Evolutionary conservation across 2,797 vertebrate species (phyloP), one percentile per base, ranked within the genome.

Genomic region (Melanogrammus aeglefinus): DNA sequence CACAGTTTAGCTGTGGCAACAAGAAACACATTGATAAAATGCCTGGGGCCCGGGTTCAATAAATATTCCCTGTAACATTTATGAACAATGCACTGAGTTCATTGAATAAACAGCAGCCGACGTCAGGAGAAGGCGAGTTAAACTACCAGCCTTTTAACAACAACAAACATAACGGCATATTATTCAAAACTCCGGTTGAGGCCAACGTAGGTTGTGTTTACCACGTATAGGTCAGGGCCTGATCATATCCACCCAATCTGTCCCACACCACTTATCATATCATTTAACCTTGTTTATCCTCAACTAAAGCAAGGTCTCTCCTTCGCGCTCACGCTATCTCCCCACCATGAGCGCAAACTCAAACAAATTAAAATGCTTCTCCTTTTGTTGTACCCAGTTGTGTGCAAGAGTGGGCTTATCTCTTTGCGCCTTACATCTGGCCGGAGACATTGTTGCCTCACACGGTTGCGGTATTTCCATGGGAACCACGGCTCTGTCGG

Each of bases 381-480:
- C 71, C 66, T 83, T 84, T 86, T 86, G 85, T 86, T 84, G 73
- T 83, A 86, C 81, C 74, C 66, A 82, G 73, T 79, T 82, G 78
- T 80, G 79, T 77, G 77, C 83, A 77, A 76, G 79, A 82, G 79
- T 86, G 80, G 78, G 81, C 90, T 92, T 92, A 94, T 92, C 91
- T 87, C 35, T 29, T 74, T 76, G 13, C 76, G 77, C 80, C 86
- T 86, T 84, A 79, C 80, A 75, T 84, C 76, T 77, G 47, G 79
- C 79, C 76, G 77, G 83, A 80, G 78, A 51, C 81, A 79, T n/a
- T 87, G 85, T 81, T 82, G 78, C 82, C 72, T 92, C 86, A 91
- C 90, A 83, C 89, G 82, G 84, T 86, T 90, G 85, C 29, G 74
- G 76, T 80, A 90, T 94, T 90, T 90, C 94, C 91, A 93, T 93